These are phyloP conservation scores for Pangasius mekongensis DNA, from an alignment of 2,797 vertebrate genomes.

Conservation along the genomic window DNA sequence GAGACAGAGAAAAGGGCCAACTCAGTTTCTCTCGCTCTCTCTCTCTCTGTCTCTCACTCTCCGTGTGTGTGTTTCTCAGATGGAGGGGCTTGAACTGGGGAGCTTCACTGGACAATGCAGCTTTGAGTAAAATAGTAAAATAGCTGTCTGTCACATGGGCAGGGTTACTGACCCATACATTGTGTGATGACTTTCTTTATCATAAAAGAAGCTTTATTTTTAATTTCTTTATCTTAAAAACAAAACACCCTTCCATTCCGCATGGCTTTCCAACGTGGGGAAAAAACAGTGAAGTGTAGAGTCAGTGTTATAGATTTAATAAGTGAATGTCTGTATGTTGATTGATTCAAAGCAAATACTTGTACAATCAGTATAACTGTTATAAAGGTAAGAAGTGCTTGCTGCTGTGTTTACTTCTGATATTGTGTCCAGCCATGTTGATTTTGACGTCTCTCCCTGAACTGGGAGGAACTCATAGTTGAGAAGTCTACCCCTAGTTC, in stretches of 20 bases:
- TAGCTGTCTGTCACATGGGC: constrained; percentile 43
- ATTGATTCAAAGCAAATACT: background rate
- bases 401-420: background rate
- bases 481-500: background rate
- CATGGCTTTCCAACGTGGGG: background rate
- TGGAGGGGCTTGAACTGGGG: background rate
- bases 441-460: background rate
- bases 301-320: background rate
- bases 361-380: background rate
- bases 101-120: constrained; percentile 11
- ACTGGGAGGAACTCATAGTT: background rate
- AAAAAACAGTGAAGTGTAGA: background rate
- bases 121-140: constrained; percentile 36
- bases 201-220: background rate
- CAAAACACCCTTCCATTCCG: background rate
- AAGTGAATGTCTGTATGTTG: background rate
- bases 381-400: background rate
- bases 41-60: background rate
- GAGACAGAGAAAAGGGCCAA: background rate
- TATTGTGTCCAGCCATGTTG: background rate
- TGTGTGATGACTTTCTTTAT: constrained; percentile 33
- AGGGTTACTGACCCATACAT: constrained; percentile 26
- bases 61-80: background rate
- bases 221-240: background rate
- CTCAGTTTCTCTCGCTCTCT: background rate